phyloP scores from a whole-genome alignment of 2,888 invertebrate species.

The Lacanobia wlatinum region DNA sequence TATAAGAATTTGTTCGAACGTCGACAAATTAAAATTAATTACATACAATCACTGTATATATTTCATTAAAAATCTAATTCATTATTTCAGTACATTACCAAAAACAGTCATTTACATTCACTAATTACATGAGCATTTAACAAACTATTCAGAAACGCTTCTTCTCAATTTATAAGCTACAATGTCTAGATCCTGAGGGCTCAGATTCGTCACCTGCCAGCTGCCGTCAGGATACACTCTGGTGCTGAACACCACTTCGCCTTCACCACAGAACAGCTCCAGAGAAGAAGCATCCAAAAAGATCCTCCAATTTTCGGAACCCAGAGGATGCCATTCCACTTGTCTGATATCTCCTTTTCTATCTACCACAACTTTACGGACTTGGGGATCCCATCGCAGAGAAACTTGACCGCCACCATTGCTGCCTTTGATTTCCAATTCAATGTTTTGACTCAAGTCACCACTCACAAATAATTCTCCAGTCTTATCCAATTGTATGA shows the following conservation, averaged over 20 bases:
- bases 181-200: constrained; percentile 75
- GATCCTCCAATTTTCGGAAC: constrained; percentile 76
- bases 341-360: constrained; percentile 81
- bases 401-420: constrained; percentile 76
- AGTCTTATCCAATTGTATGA: constrained; percentile 75
- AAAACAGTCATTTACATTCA: background rate
- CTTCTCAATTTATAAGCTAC: constrained; percentile 78
- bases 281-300: constrained; percentile 86
- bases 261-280: constrained; percentile 87
- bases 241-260: constrained; percentile 87
- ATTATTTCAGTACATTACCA: background rate
- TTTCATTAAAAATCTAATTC: background rate
- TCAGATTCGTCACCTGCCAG: constrained; percentile 81
- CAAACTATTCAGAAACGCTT: constrained; percentile 77
- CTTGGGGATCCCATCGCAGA: constrained; percentile 77
- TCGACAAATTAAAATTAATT: background rate
- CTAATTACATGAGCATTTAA: background rate
- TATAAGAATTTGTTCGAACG: background rate
- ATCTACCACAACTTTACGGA: constrained; percentile 79
- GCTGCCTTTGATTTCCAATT: constrained; percentile 77
- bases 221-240: constrained; percentile 82
- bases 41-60: background rate
- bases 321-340: constrained; percentile 82
- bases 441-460: constrained; percentile 74
- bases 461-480: constrained; percentile 79